Conservation (phyloP, 2,888 invertebrate species). For the Myopa tessellatipennis region DNA sequence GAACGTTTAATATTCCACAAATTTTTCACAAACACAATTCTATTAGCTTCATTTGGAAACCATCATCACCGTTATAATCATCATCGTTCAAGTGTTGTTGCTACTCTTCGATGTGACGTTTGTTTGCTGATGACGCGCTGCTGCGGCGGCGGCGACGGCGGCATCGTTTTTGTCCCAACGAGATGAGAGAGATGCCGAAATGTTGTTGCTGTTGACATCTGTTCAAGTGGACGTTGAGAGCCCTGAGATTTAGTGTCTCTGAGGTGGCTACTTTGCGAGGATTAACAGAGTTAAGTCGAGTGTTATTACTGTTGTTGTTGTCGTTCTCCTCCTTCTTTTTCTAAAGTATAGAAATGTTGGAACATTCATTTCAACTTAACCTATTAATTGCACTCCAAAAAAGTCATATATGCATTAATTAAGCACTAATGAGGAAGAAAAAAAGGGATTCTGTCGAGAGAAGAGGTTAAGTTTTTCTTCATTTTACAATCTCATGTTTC, state of each 20-base stretch:
- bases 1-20: background rate
- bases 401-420: slow-evolving; percentile 4
- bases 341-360: slow-evolving; percentile 5
- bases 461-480: no score
- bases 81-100: background rate
- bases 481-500: no score
- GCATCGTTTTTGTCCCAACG: slow-evolving; percentile 5
- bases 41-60: background rate
- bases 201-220: slow-evolving; percentile 25
- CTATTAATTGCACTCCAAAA: background rate
- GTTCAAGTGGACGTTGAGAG: slow-evolving; percentile 19
- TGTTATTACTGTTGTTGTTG: background rate
- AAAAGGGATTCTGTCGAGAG: background rate
- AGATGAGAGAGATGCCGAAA: slow-evolving; percentile 23
- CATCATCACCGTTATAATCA: background rate
- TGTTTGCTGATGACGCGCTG: slow-evolving; percentile 10
- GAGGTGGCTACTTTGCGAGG: background rate
- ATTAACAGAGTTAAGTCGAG: background rate
- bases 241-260: background rate
- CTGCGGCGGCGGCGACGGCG: background rate
- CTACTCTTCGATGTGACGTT: background rate
- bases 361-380: slow-evolving; percentile 1
- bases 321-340: background rate
- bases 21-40: background rate
- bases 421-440: background rate